Percentiles rank a stretch among this genome's conserved stretches.
These are phyloP conservation scores for Acanthurus tractus DNA, from an alignment of 2,797 vertebrate genomes.

Conservation along the genomic window DNA sequence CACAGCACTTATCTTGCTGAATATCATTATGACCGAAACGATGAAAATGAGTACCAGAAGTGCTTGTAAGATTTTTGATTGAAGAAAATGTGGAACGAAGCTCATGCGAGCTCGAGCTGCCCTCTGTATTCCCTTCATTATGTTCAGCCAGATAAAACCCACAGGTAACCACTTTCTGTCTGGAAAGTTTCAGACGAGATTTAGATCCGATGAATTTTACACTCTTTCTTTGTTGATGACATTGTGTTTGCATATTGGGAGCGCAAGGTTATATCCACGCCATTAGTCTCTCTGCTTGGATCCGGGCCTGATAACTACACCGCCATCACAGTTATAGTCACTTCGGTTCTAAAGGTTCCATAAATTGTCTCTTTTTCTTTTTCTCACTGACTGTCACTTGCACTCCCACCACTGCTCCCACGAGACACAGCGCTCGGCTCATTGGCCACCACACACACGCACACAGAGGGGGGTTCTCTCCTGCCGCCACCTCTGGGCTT, in stretches of 20 bases:
- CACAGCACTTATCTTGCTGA: background rate
- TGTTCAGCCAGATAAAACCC: constrained; percentile 36
- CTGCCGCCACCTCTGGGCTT: constrained; percentile 63
- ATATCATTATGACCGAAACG: background rate
- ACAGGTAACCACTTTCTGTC: constrained; percentile 46
- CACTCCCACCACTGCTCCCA: constrained; percentile 60
- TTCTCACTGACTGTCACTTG: constrained; percentile 44
- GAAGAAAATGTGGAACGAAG: constrained; percentile 31
- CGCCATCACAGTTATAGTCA: constrained; percentile 50
- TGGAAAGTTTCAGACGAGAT: constrained; percentile 50
- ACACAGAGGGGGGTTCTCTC: constrained; percentile 49
- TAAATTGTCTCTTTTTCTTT: constrained; percentile 65
- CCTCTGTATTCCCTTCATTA: constrained; percentile 22
- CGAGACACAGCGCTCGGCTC: constrained; percentile 65
- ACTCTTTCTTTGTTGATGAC: constrained; percentile 63
- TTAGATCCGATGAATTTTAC: constrained; percentile 33
- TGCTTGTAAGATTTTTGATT: background rate
- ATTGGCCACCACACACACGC: constrained; percentile 69
- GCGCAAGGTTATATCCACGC: constrained; percentile 68
- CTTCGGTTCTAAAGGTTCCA: constrained; percentile 67
- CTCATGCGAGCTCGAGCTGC: constrained; percentile 15
- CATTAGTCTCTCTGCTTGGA: constrained; percentile 76
- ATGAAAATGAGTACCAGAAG: background rate
- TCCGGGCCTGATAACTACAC: constrained; percentile 60
- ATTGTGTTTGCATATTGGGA: constrained; percentile 73